Evolutionary conservation across 2,113 vertebrate species (phyloP).

Genomic region (Hystrix cristata): DNA sequence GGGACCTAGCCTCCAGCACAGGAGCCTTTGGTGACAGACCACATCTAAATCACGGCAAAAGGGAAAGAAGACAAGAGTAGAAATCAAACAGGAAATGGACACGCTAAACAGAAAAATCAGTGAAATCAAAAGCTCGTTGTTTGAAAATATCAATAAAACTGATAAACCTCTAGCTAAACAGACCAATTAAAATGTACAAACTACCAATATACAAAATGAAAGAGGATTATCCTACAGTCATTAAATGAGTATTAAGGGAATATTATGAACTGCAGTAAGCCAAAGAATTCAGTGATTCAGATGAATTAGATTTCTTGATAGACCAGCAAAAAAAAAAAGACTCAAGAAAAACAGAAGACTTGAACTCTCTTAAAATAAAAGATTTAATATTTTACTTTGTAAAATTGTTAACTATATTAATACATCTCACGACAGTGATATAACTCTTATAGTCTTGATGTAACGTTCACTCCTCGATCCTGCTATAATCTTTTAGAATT

Average conservation of each 20-base stretch:
- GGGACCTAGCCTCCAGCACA: background rate
- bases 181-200: background rate
- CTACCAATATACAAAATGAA: background rate
- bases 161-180: background rate
- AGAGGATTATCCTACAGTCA: background rate
- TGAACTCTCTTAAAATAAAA: background rate
- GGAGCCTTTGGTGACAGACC: background rate
- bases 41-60: background rate
- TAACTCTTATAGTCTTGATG: background rate
- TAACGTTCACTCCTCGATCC: too few relatives aligned
- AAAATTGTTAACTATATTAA: background rate
- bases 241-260: background rate
- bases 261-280: background rate
- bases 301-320: background rate
- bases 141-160: background rate
- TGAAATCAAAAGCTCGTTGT: background rate
- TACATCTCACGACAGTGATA: background rate
- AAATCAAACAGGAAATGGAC: background rate
- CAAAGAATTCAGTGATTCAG: background rate
- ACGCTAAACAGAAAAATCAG: background rate
- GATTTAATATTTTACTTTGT: background rate
- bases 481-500: background rate
- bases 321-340: background rate
- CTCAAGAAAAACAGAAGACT: background rate
- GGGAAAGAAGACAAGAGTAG: background rate